Conservation (phyloP, 2,888 invertebrate genomes). For the Polyommatus icarus region DNA sequence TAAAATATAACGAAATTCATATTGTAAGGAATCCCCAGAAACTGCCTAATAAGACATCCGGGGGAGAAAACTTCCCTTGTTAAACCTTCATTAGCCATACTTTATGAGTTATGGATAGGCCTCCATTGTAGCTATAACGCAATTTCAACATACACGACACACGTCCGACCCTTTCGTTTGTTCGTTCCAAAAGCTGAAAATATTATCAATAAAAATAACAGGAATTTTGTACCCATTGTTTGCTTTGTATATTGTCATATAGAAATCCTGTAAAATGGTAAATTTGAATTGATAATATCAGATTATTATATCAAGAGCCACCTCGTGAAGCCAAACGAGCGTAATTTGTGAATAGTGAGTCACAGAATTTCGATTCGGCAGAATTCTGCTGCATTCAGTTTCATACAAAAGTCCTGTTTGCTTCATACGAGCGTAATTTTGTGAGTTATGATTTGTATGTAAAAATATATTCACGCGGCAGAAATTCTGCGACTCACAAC, state of each 20-base stretch:
- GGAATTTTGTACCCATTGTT: not conserved
- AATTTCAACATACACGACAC: constrained; percentile 22
- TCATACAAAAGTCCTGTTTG: too few species aligned
- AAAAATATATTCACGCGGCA: too few species aligned
- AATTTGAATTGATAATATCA: too few species aligned
- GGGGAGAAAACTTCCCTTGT: constrained; percentile 49
- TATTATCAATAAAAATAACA: not conserved
- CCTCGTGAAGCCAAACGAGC: too few species aligned
- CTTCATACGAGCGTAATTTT: too few species aligned
- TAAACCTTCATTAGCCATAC: constrained; percentile 55
- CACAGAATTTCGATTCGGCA: too few species aligned
- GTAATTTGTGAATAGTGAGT: too few species aligned
- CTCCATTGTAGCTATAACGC: constrained; percentile 42
- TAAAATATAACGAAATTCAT: not conserved
- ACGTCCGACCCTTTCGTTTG: not conserved
- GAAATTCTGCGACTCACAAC: too few species aligned
- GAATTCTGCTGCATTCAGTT: too few species aligned
- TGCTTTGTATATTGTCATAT: not conserved
- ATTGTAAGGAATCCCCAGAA: constrained; percentile 42
- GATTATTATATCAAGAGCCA: too few species aligned
- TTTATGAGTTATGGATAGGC: constrained; percentile 48
- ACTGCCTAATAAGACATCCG: constrained; percentile 46
- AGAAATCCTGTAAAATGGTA: too few species aligned
- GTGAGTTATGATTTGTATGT: too few species aligned
- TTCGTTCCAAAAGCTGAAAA: not conserved